Percentiles rank a stretch among this genome's conserved stretches.
Evolutionary conservation across 2,888 invertebrate species (phyloP).

Genomic region (Disparrhopalites patrizii): DNA sequence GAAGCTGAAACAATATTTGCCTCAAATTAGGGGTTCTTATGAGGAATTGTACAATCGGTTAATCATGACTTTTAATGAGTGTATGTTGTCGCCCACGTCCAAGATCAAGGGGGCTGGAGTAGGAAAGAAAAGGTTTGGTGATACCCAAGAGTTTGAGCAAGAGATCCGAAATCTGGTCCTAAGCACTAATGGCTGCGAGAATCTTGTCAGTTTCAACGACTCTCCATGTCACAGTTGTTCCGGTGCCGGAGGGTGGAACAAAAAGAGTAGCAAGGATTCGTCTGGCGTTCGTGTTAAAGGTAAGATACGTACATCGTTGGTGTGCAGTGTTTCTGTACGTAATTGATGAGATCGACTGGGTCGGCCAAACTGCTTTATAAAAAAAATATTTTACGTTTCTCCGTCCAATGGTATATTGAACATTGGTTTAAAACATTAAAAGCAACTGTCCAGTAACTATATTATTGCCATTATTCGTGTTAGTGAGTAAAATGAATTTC

Average conservation of each 20-base stretch:
- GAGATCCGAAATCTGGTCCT: constrained; percentile 9
- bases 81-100: constrained; percentile 6
- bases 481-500: too few relatives aligned
- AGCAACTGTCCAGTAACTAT: too few relatives aligned
- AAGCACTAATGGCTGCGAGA: constrained; percentile 8
- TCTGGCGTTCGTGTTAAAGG: neutral
- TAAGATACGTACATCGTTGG: neutral
- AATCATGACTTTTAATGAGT: constrained; percentile 15
- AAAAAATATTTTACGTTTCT: too few relatives aligned
- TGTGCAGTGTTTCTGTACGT: too few relatives aligned
- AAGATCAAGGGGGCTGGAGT: constrained; percentile 10
- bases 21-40: constrained; percentile 6
- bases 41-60: constrained; percentile 17
- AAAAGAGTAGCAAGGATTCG: too few relatives aligned
- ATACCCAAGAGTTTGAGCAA: constrained; percentile 11
- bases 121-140: constrained; percentile 14
- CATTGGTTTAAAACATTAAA: neutral
- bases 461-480: too few relatives aligned
- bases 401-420: too few relatives aligned
- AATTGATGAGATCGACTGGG: too few relatives aligned
- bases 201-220: constrained; percentile 19
- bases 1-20: constrained; percentile 14
- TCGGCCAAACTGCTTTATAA: too few relatives aligned
- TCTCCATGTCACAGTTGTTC: constrained; percentile 1
- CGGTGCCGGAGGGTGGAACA: neutral